phyloP scores from a whole-genome alignment of 2,888 invertebrate genomes.

The Tenthredo distinguenda region DNA sequence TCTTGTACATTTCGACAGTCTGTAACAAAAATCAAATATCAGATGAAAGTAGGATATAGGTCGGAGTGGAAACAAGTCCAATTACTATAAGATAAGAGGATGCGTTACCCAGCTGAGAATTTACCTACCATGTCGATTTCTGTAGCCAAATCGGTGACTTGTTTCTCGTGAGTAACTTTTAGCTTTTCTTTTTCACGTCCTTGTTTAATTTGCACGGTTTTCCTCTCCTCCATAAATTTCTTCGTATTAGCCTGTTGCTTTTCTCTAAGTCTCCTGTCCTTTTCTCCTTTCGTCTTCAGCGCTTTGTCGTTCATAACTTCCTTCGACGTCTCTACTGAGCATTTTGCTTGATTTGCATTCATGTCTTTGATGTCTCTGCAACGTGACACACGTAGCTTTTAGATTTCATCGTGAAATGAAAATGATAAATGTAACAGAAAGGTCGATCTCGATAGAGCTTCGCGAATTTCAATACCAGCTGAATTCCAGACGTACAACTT shows the following conservation, averaged over 20 bases:
- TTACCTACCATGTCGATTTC: slow-evolving; percentile 77
- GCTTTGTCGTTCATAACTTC: slow-evolving; percentile 83
- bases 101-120: background rate
- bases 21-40: slow-evolving; percentile 64
- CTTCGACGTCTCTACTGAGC: slow-evolving; percentile 84
- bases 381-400: slow-evolving; percentile 27
- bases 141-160: slow-evolving; percentile 78
- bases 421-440: background rate
- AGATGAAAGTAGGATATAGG: background rate
- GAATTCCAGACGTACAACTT: slow-evolving; percentile 54
- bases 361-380: slow-evolving; percentile 83
- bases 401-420: background rate
- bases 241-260: slow-evolving; percentile 84
- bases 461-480: background rate
- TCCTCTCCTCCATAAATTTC: slow-evolving; percentile 83
- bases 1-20: slow-evolving; percentile 78
- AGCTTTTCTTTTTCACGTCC: slow-evolving; percentile 81
- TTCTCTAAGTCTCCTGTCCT: slow-evolving; percentile 82
- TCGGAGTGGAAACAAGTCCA: background rate
- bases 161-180: slow-evolving; percentile 81
- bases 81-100: background rate
- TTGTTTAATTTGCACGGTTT: slow-evolving; percentile 80
- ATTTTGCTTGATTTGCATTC: slow-evolving; percentile 83
- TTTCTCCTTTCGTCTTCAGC: slow-evolving; percentile 84
- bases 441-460: background rate